Conservation (phyloP, 2,113 vertebrate genomes). For the Toxotes chatareus region DNA sequence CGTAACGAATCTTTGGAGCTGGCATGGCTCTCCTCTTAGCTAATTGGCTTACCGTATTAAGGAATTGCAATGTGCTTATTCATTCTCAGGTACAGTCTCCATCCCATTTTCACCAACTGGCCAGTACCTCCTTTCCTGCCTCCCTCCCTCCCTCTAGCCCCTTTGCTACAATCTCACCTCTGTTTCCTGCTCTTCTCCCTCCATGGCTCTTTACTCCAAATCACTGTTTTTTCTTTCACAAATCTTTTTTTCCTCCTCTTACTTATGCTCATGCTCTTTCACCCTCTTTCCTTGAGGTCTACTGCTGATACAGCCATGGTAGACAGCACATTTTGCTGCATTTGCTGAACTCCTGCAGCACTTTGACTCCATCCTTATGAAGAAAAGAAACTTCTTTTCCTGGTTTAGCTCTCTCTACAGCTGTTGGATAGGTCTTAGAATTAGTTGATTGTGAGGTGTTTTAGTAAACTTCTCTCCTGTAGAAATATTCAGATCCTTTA, state of each 20-base stretch:
- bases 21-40: slow-evolving; percentile 24
- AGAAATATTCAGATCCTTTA: neutral
- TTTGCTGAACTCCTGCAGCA: slow-evolving; percentile 24
- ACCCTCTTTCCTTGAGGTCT: slow-evolving; percentile 40
- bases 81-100: slow-evolving; percentile 67
- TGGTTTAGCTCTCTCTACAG: too few species aligned
- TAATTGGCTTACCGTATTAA: slow-evolving; percentile 73
- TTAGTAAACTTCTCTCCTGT: neutral
- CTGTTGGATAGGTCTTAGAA: too few species aligned
- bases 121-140: slow-evolving; percentile 34
- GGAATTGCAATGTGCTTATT: slow-evolving; percentile 63
- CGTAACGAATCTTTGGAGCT: slow-evolving; percentile 70
- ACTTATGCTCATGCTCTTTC: slow-evolving; percentile 15
- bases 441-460: neutral
- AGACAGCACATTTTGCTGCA: neutral
- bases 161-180: slow-evolving; percentile 64
- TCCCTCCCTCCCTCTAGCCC: slow-evolving; percentile 12
- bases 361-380: slow-evolving; percentile 3
- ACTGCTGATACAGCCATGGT: slow-evolving; percentile 16
- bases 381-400: neutral
- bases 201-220: neutral
- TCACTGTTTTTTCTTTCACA: slow-evolving; percentile 13
- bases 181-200: slow-evolving; percentile 44
- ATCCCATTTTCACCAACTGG: slow-evolving; percentile 52
- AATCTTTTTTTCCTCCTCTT: neutral